Conservation (phyloP, 2,797 vertebrate genomes). For the Takifugu rubripes region DNA sequence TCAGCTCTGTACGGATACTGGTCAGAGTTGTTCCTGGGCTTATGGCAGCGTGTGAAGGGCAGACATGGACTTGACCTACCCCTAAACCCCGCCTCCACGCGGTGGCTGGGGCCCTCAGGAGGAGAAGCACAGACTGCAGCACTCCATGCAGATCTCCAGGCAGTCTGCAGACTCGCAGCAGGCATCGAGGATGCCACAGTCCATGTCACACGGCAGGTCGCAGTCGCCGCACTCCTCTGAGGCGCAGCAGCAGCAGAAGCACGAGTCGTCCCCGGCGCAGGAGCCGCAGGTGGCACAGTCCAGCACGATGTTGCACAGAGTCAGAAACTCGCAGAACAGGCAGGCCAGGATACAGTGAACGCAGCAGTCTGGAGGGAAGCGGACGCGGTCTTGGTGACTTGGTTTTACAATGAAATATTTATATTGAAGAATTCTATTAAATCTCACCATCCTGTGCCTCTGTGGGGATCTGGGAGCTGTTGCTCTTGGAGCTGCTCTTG, state of each 20-base stretch:
- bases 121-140: conserved; percentile 97
- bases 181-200: conserved; percentile 97
- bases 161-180: conserved; percentile 99
- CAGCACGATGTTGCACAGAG: conserved; percentile 93
- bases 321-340: conserved; percentile 97
- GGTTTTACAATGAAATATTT: not conserved
- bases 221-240: conserved; percentile 93
- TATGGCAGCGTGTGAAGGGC: conserved; percentile 12
- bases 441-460: conserved; percentile 88
- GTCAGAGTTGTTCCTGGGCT: conserved; percentile 29
- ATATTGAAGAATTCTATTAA: not conserved
- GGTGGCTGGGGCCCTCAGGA: conserved; percentile 76
- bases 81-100: no score
- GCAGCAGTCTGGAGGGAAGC: conserved; percentile 84
- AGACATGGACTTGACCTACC: no score
- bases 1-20: conserved; percentile 18
- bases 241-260: conserved; percentile 96
- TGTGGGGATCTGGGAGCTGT: conserved; percentile 88
- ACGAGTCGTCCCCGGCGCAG: conserved; percentile 88
- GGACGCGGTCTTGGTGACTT: not conserved
- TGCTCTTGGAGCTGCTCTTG: conserved; percentile 87
- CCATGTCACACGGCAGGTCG: conserved; percentile 96
- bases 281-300: conserved; percentile 96
- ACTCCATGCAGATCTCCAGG: conserved; percentile 99
- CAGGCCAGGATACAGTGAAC: conserved; percentile 98